Base-by-base conservation (phyloP, 1,140 invertebrate species). In the Drosophila nigromelanica region DNA sequence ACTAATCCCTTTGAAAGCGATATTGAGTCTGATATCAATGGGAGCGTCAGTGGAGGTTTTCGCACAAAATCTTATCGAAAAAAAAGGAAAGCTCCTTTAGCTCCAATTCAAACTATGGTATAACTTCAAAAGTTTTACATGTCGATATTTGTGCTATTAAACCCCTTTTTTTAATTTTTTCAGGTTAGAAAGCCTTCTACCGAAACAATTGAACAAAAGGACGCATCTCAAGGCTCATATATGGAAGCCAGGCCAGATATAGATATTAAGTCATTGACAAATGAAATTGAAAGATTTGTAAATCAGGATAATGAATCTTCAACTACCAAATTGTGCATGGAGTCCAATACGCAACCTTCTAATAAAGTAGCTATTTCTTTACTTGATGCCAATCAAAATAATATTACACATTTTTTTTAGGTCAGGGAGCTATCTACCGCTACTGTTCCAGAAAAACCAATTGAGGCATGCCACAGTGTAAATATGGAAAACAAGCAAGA, bases 1-100 rank as follows among this genome's bases (percentile, higher is more conserved):
- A 92, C 92, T 30, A 94, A 93, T 80, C 93, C 93, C 11, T 94
- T 94, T 66, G 93, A 94, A 45, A 93, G 93, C 18, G 92, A 89
- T 11, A 73, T 42, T 6, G 71, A 64, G 4, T 51, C 55, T 15
- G 92, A 86, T 40, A 66, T 43, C 4, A 54, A 33, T 69, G 70
- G 15, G 62, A 52, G 30, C 63, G 55, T 67, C 5, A 21, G 37
- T 4, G 12, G 27, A 27, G 21, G 24, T 10, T 10, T 51, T 4
- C 37, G 30, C 7, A 21, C 45, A 33, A 87, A 54, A 56, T 75
- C 68, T 6, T 76, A 87, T 60, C 59, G 82, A 0, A 86, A 86
- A 47, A 86, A 86, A 33, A 62, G 48, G 37, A 69, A 51, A 66
- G 81, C 81, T 4, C 81, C 81, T 0, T 50, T 47, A 50, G 50